These are phyloP conservation scores for Pristionchus mayeri DNA, from an alignment of 2,888 invertebrate species.

Conservation along the genomic window DNA sequence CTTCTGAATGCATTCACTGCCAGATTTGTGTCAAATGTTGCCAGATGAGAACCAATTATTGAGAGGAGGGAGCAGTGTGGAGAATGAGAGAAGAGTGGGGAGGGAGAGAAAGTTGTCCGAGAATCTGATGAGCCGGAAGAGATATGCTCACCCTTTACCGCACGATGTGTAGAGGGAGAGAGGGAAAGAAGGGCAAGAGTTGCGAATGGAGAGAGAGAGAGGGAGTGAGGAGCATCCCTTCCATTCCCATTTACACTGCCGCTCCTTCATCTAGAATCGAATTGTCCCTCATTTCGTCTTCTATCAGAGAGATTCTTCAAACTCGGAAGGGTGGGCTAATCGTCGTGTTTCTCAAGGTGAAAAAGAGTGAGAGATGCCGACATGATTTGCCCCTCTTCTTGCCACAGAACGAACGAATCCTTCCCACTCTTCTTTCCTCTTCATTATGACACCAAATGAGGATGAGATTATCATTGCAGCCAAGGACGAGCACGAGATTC, in stretches of 20 bases:
- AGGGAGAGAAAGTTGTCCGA: slow-evolving; percentile 24
- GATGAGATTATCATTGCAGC: neutral
- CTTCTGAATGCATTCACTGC: neutral
- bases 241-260: neutral
- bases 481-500: neutral
- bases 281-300: too few relatives aligned
- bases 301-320: too few relatives aligned
- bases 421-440: slow-evolving; percentile 23
- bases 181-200: neutral
- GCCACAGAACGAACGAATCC: neutral
- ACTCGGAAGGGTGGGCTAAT: neutral
- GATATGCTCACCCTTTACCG: slow-evolving; percentile 21
- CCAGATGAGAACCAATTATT: slow-evolving; percentile 2
- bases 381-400: slow-evolving; percentile 30
- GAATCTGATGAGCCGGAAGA: slow-evolving; percentile 23
- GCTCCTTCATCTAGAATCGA: neutral
- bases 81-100: neutral
- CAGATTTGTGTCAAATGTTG: slow-evolving; percentile 37
- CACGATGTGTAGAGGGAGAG: neutral
- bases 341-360: slow-evolving; percentile 29
- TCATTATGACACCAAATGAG: slow-evolving; percentile 13
- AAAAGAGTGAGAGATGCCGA: slow-evolving; percentile 2
- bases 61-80: neutral
- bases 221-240: neutral
- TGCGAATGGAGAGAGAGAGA: too few relatives aligned